Percentiles rank a stretch among this genome's conserved stretches.
These are phyloP conservation scores for Tachysurus vachellii DNA, from an alignment of 2,113 vertebrate species.

Conservation along the genomic window DNA sequence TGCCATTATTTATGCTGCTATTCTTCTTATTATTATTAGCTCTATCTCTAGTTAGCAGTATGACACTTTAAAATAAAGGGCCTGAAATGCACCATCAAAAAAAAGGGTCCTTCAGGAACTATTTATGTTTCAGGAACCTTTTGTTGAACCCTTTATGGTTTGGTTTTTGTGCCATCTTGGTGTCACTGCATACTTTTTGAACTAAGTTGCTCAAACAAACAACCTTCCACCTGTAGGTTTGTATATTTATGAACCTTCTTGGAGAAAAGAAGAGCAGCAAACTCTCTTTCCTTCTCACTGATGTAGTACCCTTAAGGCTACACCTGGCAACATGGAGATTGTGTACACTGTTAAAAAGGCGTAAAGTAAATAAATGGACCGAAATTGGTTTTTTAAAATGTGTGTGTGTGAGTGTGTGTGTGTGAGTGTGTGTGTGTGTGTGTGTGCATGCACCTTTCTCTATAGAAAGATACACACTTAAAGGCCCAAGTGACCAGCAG, in stretches of 20 bases:
- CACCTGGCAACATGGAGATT: neutral
- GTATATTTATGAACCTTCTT: neutral
- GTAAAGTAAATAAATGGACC: neutral
- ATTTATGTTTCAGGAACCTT: neutral
- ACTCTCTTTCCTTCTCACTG: neutral
- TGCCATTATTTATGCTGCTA: neutral
- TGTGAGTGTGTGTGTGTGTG: too few relatives aligned
- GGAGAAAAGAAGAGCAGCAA: neutral
- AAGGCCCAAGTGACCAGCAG: too few relatives aligned
- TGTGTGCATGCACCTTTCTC: too few relatives aligned
- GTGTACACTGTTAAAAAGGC: neutral
- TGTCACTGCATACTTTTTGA: neutral
- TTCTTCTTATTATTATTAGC: too few relatives aligned
- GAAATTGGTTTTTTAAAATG: neutral
- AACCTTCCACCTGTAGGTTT: neutral
- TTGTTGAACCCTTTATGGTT: neutral
- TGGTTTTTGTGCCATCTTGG: neutral
- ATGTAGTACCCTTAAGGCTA: neutral
- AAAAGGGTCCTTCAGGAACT: neutral
- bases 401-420: too few relatives aligned
- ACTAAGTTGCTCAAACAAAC: neutral
- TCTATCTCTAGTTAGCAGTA: too few relatives aligned
- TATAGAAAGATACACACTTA: neutral
- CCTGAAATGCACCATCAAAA: neutral
- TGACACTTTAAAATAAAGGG: neutral